A percentile compares a stretch with the other conserved stretches of the same genome.
phyloP scores from a whole-genome alignment of 2,888 invertebrate species.

The Stictocephala bisonia region DNA sequence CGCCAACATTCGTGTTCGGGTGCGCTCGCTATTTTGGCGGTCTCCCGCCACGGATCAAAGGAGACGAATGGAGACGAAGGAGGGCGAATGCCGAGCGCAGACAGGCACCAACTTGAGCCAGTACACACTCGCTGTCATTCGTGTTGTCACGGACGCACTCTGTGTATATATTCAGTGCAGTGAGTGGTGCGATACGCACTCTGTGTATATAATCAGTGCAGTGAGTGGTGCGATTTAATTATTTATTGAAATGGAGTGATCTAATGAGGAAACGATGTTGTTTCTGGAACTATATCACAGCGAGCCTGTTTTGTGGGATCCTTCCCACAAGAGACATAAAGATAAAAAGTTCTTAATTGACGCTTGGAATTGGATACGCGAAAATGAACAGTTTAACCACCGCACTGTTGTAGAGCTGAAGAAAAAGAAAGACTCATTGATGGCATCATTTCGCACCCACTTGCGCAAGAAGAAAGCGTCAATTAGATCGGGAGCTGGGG shows the following conservation, averaged over 20 bases:
- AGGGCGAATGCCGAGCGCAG: constrained; percentile 2
- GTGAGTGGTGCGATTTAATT: neutral
- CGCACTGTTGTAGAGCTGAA: constrained; percentile 46
- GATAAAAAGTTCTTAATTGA: too few species aligned
- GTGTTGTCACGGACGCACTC: neutral
- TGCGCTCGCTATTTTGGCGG: neutral
- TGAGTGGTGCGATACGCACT: too few species aligned
- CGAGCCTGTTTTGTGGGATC: constrained; percentile 23
- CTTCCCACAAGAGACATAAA: too few species aligned
- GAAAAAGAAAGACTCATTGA: constrained; percentile 52
- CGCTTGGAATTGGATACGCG: neutral
- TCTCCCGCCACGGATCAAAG: neutral
- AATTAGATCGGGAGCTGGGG: constrained; percentile 48
- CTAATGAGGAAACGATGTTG: too few species aligned
- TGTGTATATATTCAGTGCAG: neutral
- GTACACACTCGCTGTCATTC: neutral
- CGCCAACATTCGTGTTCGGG: neutral
- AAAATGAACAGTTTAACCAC: neutral
- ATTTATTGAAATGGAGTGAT: neutral
- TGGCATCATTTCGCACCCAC: constrained; percentile 63
- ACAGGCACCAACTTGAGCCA: constrained; percentile 13
- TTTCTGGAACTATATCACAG: neutral
- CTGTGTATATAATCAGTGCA: too few species aligned
- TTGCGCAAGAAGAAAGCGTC: constrained; percentile 62
- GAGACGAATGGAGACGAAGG: neutral